These are phyloP conservation scores for Trachemys scripta DNA, from an alignment of 2,113 vertebrate genomes.

Conservation along the genomic window DNA sequence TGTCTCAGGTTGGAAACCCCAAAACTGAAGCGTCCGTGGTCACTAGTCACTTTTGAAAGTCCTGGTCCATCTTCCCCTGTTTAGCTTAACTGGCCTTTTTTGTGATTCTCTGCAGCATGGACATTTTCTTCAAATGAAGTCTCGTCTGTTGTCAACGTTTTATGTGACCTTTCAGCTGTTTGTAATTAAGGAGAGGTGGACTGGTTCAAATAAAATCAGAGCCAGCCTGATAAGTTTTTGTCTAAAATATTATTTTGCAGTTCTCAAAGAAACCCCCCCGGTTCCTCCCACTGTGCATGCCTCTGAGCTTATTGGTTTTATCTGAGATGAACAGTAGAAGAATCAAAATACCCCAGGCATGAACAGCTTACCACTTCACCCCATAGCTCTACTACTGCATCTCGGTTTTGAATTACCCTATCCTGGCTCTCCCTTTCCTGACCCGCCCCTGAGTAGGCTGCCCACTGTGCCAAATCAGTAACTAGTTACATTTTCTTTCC, in stretches of 20 bases:
- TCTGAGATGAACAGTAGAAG: conserved; percentile 34
- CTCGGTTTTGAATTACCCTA: background rate
- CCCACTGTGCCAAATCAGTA: background rate
- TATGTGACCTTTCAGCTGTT: conserved; percentile 60
- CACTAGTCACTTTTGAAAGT: background rate
- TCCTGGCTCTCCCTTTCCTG: conserved; percentile 14
- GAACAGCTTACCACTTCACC: background rate
- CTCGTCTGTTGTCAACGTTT: conserved; percentile 46
- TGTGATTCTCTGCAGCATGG: conserved; percentile 3
- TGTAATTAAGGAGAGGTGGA: conserved; percentile 45
- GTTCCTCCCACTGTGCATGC: background rate
- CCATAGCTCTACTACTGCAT: too few species aligned
- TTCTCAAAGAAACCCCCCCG: background rate
- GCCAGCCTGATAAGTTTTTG: background rate
- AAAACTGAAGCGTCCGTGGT: fast-evolving
- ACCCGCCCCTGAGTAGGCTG: conserved; percentile 4
- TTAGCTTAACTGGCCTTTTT: background rate
- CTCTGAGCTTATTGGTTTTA: background rate
- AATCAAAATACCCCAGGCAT: background rate
- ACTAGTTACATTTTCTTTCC: conserved; percentile 23
- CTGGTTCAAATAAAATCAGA: background rate
- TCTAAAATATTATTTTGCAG: background rate
- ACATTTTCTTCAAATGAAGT: conserved; percentile 67
- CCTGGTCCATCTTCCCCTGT: background rate
- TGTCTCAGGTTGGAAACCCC: background rate